Base-by-base conservation (phyloP, 2,113 vertebrate genomes). In the Pygoscelis antarcticus region DNA sequence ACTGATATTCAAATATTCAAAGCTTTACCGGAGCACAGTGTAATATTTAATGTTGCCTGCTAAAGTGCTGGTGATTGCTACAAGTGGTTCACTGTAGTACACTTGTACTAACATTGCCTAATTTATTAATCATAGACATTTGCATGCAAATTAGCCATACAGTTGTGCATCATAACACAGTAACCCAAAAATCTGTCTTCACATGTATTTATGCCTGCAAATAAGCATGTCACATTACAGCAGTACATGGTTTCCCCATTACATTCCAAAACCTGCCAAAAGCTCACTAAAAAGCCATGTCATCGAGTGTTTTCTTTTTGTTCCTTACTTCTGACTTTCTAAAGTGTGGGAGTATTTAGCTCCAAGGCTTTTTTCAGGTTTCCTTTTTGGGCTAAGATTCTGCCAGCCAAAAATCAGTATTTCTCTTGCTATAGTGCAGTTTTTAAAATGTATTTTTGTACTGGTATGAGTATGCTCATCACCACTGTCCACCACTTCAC, bases 101-200 rank as follows among this genome's bases (percentile, higher is more conserved):
- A 68, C 44, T 75, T 78, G 76, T 71, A 64, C 30, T 23, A 87
- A 77, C 65, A 52, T 91, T 93, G 89, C 89, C 34, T 80, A 69
- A 89, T 79, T 76, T 82, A 92, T 94, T 94, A 93, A 93, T 89
- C 44, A 87, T 46, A 75, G 68, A 70, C 69, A 84, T 62, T 66
- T 89, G 51, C 38, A 91, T 68, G 81, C 42, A 96, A 93, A 96
- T 92, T 66, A 92, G 69, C 64, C n/a, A 82, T 44, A 75, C 29
- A 61, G 44, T 64, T 90, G 23, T 94, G 76, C 65, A 64, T 87
- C 57, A 64, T 49, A 87, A 71, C 40, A 44, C 61, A 91, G 7
- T 68, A 65, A 87, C 61, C 7, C n/a, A 44, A 70, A 95, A 78
- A 52, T 89, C 83, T 92, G 74, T 75, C 90, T 89, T 91, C 38